Evolutionary conservation across 2,113 vertebrate genomes (phyloP).

Genomic region (Cichladusa arquata): DNA sequence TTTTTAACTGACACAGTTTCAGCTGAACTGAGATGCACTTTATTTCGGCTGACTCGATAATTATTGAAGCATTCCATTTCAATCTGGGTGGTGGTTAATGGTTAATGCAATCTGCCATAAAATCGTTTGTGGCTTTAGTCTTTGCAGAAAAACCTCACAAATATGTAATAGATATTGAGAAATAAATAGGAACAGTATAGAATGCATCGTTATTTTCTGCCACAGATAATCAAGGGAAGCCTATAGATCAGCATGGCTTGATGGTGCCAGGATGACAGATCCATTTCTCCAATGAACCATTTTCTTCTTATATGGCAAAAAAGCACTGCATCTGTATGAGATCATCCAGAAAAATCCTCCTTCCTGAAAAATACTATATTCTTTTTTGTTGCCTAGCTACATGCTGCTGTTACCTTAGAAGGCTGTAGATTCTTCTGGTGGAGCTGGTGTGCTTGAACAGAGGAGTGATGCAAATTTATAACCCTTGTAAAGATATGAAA

Average conservation of each 20-base stretch:
- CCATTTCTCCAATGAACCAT: background rate
- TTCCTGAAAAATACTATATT: conserved; percentile 52
- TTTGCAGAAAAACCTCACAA: background rate
- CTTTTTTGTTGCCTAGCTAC: conserved; percentile 63
- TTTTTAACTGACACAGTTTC: background rate
- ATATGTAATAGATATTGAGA: background rate
- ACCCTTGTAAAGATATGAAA: background rate
- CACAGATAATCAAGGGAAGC: background rate
- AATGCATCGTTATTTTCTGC: background rate
- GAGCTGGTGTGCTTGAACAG: background rate
- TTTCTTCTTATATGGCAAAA: conserved; percentile 64
- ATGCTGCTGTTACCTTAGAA: conserved; percentile 61
- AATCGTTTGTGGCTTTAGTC: background rate
- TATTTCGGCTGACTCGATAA: background rate
- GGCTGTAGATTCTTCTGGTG: conserved; percentile 28
- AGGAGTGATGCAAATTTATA: conserved; percentile 10
- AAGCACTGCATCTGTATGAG: conserved; percentile 25
- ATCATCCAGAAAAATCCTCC: conserved; percentile 43
- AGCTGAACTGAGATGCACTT: background rate
- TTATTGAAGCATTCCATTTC: background rate
- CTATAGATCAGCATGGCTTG: background rate
- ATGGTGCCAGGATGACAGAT: background rate
- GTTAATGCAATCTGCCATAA: background rate
- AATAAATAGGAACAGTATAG: background rate
- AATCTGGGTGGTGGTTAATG: background rate